Base-by-base conservation (phyloP, 2,797 vertebrate genomes). In the Phylloscopus collybita region DNA sequence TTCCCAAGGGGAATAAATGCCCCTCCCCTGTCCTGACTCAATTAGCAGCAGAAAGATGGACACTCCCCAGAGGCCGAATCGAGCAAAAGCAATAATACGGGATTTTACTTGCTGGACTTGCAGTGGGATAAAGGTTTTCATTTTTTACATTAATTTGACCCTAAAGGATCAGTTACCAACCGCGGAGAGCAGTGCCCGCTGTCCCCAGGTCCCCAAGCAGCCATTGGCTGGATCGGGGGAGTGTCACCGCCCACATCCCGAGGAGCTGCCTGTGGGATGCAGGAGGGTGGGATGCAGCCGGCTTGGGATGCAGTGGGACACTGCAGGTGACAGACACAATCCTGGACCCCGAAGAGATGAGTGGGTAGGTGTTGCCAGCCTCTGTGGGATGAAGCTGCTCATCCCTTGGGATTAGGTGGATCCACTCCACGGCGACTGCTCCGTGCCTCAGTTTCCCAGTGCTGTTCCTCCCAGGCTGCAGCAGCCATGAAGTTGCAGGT, bases 381-480 rank as follows among this genome's bases (percentile, higher is more conserved):
- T 36, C 54, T 13, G 17, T 4, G n/a, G 25, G 54, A 13, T 49
- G n/a, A 29, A 62, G 6, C 10, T 2, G 8, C 23, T 61, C 32
- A 6, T 21, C 23, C 11, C 32, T 30, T 5, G 53, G 53, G n/a
- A 32, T 83, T 45, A 10, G 9, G 14, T 45, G 66, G 29, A 29
- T 62, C 2, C 16, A 23, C 8, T 32, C 18, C 1, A 2, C 3
- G 25, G 22, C 0, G 0, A 10, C 19, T 6, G 1, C 21, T 21
- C 57, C 0, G 4, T 86, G 88, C 95, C 92, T 93, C 91, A 73
- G 88, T 92, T 96, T 94, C 94, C 86, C 78, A 8, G 2, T 19
- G 53, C 19, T 16, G 16, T 38, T 82, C 32, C 51, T 66, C 23
- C 26, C 4, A 2, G 23, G 49, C 38, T 36, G 81, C 80, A 38